phyloP scores from a whole-genome alignment of 2,113 vertebrate genomes.

The Todiramphus saurophagus region DNA sequence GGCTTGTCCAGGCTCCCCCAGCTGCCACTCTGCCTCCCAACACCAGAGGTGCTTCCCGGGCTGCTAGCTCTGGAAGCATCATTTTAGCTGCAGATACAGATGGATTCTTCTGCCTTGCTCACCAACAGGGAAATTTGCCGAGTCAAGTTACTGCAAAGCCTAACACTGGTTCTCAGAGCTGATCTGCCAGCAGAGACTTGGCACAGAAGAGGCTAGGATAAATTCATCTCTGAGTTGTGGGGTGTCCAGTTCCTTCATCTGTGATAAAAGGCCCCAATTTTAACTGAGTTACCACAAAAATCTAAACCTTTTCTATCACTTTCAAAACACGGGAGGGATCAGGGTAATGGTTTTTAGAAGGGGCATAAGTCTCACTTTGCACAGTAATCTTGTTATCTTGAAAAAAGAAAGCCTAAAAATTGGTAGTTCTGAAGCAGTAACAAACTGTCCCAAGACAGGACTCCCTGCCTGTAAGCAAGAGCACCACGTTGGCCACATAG shows the following conservation, averaged over 20 bases:
- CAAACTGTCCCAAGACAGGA: neutral
- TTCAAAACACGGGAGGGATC: neutral
- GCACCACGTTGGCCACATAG: rapidly evolving
- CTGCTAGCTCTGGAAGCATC: neutral
- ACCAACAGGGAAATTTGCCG: neutral
- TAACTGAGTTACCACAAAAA: neutral
- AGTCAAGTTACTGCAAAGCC: neutral
- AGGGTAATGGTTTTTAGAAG: neutral
- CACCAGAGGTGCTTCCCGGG: too few species aligned
- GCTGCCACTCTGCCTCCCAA: too few species aligned
- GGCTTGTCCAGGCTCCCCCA: too few species aligned
- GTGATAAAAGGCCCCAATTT: neutral
- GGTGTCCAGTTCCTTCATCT: neutral
- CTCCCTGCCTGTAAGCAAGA: neutral
- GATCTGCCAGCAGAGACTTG: neutral
- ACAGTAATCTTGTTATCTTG: neutral
- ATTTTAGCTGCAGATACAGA: neutral
- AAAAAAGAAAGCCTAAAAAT: neutral
- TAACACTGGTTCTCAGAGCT: neutral
- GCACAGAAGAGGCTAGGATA: neutral
- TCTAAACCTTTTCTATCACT: neutral
- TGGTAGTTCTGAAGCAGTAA: neutral
- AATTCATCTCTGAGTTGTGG: neutral
- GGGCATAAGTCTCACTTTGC: neutral
- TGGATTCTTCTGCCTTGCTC: neutral